Evolutionary conservation across 1,140 invertebrate species (phyloP).

Genomic region (Platyscapa corneri): DNA sequence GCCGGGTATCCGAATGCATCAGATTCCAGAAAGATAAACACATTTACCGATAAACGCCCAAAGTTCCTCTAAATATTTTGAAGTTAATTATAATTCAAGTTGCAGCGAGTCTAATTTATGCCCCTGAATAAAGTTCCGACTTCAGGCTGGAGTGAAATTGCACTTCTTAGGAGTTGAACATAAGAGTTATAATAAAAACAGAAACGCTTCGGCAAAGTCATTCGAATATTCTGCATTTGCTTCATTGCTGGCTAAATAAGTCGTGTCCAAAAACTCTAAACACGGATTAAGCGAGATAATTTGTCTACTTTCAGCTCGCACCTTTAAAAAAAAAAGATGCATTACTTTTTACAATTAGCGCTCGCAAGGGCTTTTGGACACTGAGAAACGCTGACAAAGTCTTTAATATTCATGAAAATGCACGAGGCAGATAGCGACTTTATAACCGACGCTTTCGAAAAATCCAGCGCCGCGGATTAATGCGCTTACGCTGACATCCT

Average conservation of each 20-base stretch:
- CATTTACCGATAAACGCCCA: neutral
- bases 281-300: neutral
- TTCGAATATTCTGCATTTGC: neutral
- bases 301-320: neutral
- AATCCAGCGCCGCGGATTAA: neutral
- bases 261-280: neutral
- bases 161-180: neutral
- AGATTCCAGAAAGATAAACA: neutral
- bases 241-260: neutral
- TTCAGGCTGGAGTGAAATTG: neutral
- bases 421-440: no score
- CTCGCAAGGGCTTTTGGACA: neutral
- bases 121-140: neutral
- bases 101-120: neutral
- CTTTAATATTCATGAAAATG: neutral
- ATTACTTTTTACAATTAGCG: neutral
- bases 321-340: neutral
- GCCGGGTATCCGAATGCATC: neutral
- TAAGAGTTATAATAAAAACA: neutral
- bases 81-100: neutral
- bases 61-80: neutral
- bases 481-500: neutral
- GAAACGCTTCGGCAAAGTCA: neutral
- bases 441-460: no score
- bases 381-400: neutral